Percentiles rank a stretch among this genome's conserved stretches.
Evolutionary conservation across 64 coral and sea anemone genomes (phyloP).

Genomic region (Montipora cactus): DNA sequence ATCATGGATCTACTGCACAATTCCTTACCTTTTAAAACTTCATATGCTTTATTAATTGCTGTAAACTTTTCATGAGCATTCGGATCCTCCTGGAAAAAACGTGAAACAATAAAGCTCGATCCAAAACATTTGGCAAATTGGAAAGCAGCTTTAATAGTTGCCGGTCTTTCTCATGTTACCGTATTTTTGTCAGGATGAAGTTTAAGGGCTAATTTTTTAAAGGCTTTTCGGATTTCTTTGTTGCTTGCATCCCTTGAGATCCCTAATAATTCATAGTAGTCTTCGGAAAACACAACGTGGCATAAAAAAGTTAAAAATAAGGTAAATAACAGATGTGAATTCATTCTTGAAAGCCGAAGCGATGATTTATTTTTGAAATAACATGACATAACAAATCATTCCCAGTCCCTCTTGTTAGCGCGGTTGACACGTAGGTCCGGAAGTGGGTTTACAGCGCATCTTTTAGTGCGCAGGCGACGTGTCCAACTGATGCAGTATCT

Average conservation of each 20-base stretch:
- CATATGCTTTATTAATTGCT: conserved; percentile 92
- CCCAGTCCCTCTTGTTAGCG: conserved; percentile 20
- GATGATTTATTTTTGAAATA: not conserved
- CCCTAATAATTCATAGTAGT: conserved; percentile 96
- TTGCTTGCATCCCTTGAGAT: conserved; percentile 90
- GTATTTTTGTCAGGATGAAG: conserved; percentile 97
- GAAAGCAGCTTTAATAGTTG: not conserved
- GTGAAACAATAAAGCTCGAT: too few species aligned
- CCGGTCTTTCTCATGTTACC: conserved; percentile 32
- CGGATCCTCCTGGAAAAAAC: conserved; percentile 71
- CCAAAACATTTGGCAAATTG: too few species aligned
- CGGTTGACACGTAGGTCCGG: not conserved
- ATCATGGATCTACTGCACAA: too few species aligned
- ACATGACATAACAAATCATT: conserved; percentile 5
- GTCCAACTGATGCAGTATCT: not conserved
- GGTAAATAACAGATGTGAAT: conserved; percentile 89
- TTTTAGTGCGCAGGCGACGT: conserved; percentile 28
- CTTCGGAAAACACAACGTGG: conserved; percentile 81
- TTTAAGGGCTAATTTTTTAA: conserved; percentile 92
- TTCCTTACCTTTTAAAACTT: conserved; percentile 94
- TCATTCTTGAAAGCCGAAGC: conserved; percentile 46
- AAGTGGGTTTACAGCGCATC: conserved; percentile 4
- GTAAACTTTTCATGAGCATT: conserved; percentile 94
- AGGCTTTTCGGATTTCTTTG: conserved; percentile 95
- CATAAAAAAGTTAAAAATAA: conserved; percentile 90